Conservation (phyloP, 2,888 invertebrate genomes). For the Harpagoxenus sublaevis region DNA sequence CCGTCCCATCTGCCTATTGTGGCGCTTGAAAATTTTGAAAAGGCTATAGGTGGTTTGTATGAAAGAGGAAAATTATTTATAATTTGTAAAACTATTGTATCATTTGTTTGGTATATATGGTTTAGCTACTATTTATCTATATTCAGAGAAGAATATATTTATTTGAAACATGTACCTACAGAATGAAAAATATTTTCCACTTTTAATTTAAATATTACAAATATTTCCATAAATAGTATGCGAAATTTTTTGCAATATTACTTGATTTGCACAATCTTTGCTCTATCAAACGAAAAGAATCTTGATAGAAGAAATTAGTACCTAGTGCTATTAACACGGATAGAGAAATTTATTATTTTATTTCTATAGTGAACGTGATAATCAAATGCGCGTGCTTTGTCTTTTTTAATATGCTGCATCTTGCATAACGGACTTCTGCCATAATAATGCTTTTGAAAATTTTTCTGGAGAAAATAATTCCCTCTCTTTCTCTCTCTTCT, state of each 20-base stretch:
- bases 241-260: neutral
- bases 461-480: neutral
- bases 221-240: neutral
- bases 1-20: neutral
- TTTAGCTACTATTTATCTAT: neutral
- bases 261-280: neutral
- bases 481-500: neutral
- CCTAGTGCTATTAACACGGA: neutral
- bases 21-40: neutral
- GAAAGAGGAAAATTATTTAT: neutral
- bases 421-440: neutral
- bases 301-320: neutral
- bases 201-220: neutral
- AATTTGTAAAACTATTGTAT: neutral
- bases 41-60: neutral
- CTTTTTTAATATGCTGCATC: neutral
- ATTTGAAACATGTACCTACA: neutral
- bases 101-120: neutral
- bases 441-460: neutral
- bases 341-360: constrained; percentile 8
- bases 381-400: neutral
- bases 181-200: neutral
- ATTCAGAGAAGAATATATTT: neutral
- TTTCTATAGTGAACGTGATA: neutral
- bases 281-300: neutral